Evolutionary conservation across 2,113 vertebrate species (phyloP).

Genomic region (Vicugna pacos): DNA sequence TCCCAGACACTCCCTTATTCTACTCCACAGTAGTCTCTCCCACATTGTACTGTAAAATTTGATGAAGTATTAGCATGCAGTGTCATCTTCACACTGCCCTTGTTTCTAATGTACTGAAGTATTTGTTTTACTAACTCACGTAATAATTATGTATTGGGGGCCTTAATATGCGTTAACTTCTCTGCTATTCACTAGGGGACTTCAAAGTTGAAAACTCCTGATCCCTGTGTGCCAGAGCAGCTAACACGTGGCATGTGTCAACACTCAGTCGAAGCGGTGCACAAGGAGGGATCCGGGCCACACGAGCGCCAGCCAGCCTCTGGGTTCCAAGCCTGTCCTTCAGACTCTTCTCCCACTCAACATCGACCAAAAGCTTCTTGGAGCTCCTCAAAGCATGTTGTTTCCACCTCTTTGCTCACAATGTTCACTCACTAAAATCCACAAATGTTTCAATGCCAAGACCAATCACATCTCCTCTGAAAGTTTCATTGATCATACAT

Average conservation of each 20-base stretch:
- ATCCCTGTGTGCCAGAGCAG: background rate
- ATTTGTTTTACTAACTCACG: slow-evolving; percentile 4
- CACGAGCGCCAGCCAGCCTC: background rate
- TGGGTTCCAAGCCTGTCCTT: background rate
- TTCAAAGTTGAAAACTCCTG: background rate
- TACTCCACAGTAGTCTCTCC: background rate
- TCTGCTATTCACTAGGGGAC: background rate
- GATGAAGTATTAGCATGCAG: background rate
- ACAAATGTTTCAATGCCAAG: background rate
- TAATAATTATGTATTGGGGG: background rate
- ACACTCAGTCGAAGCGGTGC: background rate
- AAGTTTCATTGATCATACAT: background rate
- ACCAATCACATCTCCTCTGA: background rate
- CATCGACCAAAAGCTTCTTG: background rate
- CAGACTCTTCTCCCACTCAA: background rate
- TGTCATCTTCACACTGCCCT: background rate
- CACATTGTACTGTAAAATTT: background rate
- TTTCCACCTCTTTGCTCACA: background rate
- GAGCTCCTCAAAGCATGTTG: background rate
- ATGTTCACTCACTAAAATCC: background rate
- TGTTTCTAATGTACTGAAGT: background rate
- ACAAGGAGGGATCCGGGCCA: background rate
- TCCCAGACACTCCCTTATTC: background rate
- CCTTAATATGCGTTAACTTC: background rate
- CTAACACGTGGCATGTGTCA: background rate